Base-by-base conservation (phyloP, 2,797 vertebrate genomes). In the Myripristis murdjan region DNA sequence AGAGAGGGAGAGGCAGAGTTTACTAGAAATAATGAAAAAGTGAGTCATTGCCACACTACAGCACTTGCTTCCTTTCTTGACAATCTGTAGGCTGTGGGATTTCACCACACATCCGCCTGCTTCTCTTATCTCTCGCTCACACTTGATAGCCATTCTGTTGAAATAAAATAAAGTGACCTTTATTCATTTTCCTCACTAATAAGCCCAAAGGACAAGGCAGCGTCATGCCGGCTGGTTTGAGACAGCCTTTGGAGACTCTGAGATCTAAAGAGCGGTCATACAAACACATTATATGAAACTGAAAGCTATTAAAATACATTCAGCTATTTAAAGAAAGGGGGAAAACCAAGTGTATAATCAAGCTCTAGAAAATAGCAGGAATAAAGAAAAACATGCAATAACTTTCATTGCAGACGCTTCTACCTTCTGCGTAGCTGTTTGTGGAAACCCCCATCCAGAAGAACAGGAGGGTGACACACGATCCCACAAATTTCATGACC, bases 1-100 rank as follows among this genome's bases (percentile, higher is more conserved):
- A 22, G 35, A n/a, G 28, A 6, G 18, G 20, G 20, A 35, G 8
- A 22, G n/a, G 47, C 23, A 33, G 22, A 68, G 77, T 85, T 91
- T 87, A 81, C 82, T 81, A 81, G 83, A 89, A 87, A 64, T 73
- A 75, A 64, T 68, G 56, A 73, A 81, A 62, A 75, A 82, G 85
- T 85, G 72, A 82, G 44, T 88, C 81, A 85, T 60, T 9, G 66
- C 59, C 73, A 31, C 63, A 76, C 15, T 2, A 28, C n/a, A 64
- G 20, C 2, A 8, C 20, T 66, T 15, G 65, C 79, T 89, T 89
- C 84, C 23, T 26, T 53, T 28, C 69, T 86, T 76, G 24, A 54
- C 24, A 47, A 20, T 51, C 8, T 49, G 44, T 58, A 62, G 77
- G 39, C 76, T 81, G 75, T 82, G 77, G 77, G 63, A 64, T 76